Conservation (phyloP, 2,113 vertebrate species). For the Myotis brandtii region DNA sequence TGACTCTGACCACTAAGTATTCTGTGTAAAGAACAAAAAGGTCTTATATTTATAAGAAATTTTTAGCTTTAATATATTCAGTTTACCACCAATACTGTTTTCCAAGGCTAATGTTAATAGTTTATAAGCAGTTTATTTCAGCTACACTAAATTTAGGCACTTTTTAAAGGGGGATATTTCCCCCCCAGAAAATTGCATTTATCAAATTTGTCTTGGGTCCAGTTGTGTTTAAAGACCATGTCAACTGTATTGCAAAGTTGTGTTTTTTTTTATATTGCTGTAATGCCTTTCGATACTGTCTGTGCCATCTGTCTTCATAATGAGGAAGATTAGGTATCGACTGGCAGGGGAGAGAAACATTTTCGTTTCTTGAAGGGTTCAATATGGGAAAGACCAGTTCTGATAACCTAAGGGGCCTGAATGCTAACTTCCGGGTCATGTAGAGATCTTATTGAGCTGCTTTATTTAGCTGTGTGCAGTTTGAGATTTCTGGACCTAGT, state of each 20-base stretch:
- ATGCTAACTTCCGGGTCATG: background rate
- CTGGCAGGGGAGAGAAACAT: background rate
- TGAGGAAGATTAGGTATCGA: conserved; percentile 13
- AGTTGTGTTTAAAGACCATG: conserved; percentile 41
- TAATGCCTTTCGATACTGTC: conserved; percentile 17
- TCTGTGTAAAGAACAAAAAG: conserved; percentile 46
- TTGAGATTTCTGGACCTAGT: background rate
- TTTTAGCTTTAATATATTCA: conserved; percentile 17
- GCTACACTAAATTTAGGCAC: background rate
- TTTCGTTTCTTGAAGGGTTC: conserved; percentile 42
- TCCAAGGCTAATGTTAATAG: background rate
- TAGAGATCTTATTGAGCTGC: background rate
- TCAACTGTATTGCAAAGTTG: background rate
- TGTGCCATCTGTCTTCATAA: conserved; percentile 15
- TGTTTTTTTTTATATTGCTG: background rate
- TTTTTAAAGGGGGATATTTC: conserved; percentile 14
- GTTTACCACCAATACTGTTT: background rate
- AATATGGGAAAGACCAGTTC: background rate
- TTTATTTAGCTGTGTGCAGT: conserved; percentile 2
- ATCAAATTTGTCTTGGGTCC: conserved; percentile 39
- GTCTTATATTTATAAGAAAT: background rate
- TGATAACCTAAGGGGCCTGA: background rate
- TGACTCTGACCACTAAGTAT: background rate
- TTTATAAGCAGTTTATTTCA: conserved; percentile 44
- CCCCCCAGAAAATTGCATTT: background rate